Base-by-base conservation (phyloP, 2,888 invertebrate genomes). In the Saturnia japonica region DNA sequence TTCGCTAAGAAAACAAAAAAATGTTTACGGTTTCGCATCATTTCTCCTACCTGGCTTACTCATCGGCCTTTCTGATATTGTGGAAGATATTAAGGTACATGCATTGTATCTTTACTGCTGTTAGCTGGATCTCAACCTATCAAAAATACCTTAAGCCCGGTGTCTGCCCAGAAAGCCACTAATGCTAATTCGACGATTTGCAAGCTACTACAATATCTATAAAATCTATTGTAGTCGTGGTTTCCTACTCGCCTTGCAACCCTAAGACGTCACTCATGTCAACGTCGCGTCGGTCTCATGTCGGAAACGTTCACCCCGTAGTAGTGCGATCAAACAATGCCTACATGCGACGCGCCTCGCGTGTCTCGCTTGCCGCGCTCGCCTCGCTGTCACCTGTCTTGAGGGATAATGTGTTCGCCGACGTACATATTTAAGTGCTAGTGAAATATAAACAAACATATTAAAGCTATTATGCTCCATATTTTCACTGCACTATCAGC, bases 391-490 rank as follows among this genome's bases (percentile, higher is more conserved):
- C 57, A 60, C 25, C 28, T 60, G 28, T 60, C 57, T 60, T 60
- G 57, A 28, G 57, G 57, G 57, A 60, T 60, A 60, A 60, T 60
- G 57, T 28, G 57, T 28, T 60, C 57, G 57, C 12, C 57, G 57
- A 25, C 54, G 22, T 11, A 54, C 54, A 22, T 22, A 54, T 54
- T 54, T 54, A 54, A 54, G 28, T 28, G 57, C 28, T 60, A 25
- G 57, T 14, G 57, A 28, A 60, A 60, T 60, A 60, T 60, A 60
- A 68, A 57, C 40, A 43, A 54, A 42, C 42, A 68, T 54, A 60
- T 22, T 60, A 45, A 64, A 64, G 43, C 45, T 34, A 57, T 67
- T 57, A 57, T 25, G 11, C 9, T 19, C 43, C n/a, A 42, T n/a
- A 16, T 1, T 22, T 16, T 16, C 4, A 11, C n/a, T 25, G 25